Evolutionary conservation across 2,113 vertebrate genomes (phyloP).

Genomic region (Coryphaenoides rupestris): DNA sequence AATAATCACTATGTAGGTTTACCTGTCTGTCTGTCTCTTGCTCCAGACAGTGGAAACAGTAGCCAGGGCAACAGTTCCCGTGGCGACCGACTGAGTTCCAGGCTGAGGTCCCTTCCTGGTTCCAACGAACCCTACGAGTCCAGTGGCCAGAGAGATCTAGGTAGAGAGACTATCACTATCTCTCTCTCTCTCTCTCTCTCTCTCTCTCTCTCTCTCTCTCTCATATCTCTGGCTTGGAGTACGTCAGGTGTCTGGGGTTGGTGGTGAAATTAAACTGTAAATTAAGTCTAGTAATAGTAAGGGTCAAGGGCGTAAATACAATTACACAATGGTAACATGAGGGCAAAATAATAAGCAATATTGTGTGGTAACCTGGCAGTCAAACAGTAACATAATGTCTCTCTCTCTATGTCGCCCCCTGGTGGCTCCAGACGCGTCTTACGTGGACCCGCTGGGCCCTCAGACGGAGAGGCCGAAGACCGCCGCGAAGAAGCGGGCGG

Average conservation of each 20-base stretch:
- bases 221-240: too few relatives aligned
- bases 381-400: not conserved
- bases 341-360: too few relatives aligned
- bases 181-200: too few relatives aligned
- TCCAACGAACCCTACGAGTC: slow-evolving; percentile 86
- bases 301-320: too few relatives aligned
- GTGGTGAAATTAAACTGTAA: too few relatives aligned
- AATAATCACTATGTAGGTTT: too few relatives aligned
- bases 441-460: slow-evolving; percentile 89
- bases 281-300: too few relatives aligned
- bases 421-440: slow-evolving; percentile 81
- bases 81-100: slow-evolving; percentile 83
- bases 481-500: slow-evolving; percentile 79
- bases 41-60: slow-evolving; percentile 81
- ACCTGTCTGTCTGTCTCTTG: not conserved
- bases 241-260: too few relatives aligned
- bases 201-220: too few relatives aligned
- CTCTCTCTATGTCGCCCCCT: too few relatives aligned
- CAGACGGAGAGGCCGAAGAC: slow-evolving; percentile 92
- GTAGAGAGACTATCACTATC: slow-evolving; percentile 62
- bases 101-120: slow-evolving; percentile 81
- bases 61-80: slow-evolving; percentile 71
- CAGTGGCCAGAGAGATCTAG: slow-evolving; percentile 83
- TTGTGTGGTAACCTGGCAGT: not conserved
- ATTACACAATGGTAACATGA: too few relatives aligned